A percentile compares a stretch with the other conserved stretches of the same genome.
Conservation (phyloP, 2,113 vertebrate species). For the Oreochromis tanganicae region DNA sequence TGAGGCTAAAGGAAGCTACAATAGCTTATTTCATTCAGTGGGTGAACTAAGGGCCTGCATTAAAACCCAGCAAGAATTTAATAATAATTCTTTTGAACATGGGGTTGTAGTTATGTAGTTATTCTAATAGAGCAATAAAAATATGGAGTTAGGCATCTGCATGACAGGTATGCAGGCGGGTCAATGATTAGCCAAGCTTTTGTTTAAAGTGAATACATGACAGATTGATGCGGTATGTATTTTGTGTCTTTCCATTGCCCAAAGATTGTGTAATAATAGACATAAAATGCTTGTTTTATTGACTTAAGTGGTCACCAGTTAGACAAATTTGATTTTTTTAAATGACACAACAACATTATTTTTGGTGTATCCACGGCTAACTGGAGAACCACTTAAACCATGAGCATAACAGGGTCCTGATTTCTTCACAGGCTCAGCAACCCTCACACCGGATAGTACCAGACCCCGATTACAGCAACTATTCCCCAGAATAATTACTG, state of each 20-base stretch:
- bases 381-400: background rate
- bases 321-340: background rate
- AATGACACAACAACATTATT: background rate
- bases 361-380: background rate
- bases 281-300: background rate
- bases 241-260: background rate
- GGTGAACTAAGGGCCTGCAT: no score
- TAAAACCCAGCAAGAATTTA: no score
- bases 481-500: background rate
- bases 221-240: background rate
- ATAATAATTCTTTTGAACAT: no score
- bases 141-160: no score
- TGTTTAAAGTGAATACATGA: background rate
- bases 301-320: background rate
- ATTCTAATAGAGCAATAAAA: no score
- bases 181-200: background rate
- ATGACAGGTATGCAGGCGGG: no score
- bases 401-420: rapidly evolving
- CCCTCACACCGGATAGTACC: background rate
- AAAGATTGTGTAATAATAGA: background rate
- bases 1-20: no score
- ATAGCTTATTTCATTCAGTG: no score
- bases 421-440: background rate
- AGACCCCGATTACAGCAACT: background rate
- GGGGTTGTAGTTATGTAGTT: no score